A percentile compares a stretch with the other conserved stretches of the same genome.
phyloP scores from a whole-genome alignment of 2,888 invertebrate species.

The Trachelus troglodyta region DNA sequence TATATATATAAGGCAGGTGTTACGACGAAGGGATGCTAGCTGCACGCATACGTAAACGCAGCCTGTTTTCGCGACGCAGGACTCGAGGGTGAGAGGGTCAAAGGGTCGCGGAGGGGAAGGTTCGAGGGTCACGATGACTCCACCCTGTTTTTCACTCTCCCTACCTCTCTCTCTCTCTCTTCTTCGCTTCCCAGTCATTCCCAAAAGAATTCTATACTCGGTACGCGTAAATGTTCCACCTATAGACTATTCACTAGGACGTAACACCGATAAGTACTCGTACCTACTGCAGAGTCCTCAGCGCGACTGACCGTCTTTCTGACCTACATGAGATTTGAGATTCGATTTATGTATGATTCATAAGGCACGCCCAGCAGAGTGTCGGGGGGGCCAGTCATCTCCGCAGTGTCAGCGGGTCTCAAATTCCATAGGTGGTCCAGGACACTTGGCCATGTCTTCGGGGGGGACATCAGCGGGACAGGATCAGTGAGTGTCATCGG shows the following conservation, averaged over 20 bases:
- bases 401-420: conserved; percentile 24
- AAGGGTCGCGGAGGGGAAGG: background rate
- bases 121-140: background rate
- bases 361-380: conserved; percentile 32
- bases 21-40: background rate
- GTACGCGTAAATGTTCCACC: background rate
- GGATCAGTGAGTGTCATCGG: background rate
- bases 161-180: background rate
- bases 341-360: conserved; percentile 37
- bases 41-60: background rate
- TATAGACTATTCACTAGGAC: background rate
- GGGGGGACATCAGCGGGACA: background rate
- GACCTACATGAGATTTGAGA: conserved; percentile 21
- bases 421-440: conserved; percentile 26
- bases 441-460: background rate
- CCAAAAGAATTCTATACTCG: background rate
- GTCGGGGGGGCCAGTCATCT: conserved; percentile 34
- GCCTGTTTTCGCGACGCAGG: background rate
- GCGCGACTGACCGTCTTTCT: background rate
- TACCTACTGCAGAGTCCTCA: background rate
- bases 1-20: background rate
- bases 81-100: background rate
- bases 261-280: background rate
- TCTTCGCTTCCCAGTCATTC: background rate
- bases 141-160: background rate